phyloP scores from a whole-genome alignment of 2,113 vertebrate genomes.

The Oncorhynchus gorbuscha region DNA sequence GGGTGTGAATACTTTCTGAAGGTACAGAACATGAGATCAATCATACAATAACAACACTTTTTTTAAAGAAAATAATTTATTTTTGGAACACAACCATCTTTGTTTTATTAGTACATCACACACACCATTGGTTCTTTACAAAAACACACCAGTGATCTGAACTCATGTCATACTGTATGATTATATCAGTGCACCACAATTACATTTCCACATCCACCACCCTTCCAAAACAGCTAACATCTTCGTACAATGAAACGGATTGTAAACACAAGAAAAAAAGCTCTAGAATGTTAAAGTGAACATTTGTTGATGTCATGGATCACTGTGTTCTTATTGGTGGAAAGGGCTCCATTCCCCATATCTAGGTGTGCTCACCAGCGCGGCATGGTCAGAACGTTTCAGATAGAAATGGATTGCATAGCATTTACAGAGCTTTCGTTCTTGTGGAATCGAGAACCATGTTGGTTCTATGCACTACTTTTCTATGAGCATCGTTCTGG shows the following conservation, averaged over 20 bases:
- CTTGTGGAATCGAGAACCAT: conserved; percentile 2
- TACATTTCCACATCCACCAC: conserved; percentile 14
- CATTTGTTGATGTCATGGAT: conserved; percentile 4
- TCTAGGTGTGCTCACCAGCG: neutral
- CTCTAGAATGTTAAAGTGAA: conserved; percentile 27
- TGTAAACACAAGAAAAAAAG: conserved; percentile 52
- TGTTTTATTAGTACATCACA: conserved; percentile 57
- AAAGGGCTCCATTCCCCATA: conserved; percentile 16
- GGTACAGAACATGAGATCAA: too few species aligned
- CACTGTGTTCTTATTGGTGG: neutral
- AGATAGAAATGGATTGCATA: neutral
- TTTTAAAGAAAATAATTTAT: conserved; percentile 81
- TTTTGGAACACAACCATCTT: conserved; percentile 69
- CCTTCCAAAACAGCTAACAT: conserved; percentile 3
- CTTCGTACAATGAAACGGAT: conserved; percentile 23
- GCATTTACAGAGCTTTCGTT: neutral
- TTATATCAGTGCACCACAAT: conserved; percentile 22
- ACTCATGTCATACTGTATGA: conserved; percentile 39
- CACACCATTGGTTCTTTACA: conserved; percentile 48
- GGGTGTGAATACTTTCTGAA: too few species aligned
- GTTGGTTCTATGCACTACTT: conserved; percentile 2
- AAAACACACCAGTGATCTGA: conserved; percentile 53
- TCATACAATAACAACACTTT: conserved; percentile 12
- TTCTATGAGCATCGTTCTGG: neutral
- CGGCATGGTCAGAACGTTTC: neutral